Conservation (phyloP, 2,797 vertebrate species). For the Pteropus rufus region DNA sequence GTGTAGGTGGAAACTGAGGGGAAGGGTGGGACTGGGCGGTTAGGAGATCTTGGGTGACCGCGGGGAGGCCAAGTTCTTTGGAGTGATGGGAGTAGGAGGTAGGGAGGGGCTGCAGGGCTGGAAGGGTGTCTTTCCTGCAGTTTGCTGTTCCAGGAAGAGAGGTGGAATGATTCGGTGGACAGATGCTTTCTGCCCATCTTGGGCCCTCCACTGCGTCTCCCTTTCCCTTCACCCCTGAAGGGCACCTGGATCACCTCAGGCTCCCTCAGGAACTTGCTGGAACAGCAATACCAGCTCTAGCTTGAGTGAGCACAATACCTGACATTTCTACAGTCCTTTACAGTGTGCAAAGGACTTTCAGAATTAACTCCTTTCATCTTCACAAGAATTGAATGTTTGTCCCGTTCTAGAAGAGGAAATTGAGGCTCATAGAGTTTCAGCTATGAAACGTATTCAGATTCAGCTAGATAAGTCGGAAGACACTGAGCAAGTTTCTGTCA, state of each 20-base stretch:
- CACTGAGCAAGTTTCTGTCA: background rate
- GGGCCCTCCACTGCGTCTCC: background rate
- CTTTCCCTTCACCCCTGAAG: background rate
- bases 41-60: background rate
- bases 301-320: background rate
- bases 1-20: background rate
- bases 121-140: background rate
- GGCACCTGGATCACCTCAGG: background rate
- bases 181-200: background rate
- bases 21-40: background rate
- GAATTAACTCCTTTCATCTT: background rate
- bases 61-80: background rate
- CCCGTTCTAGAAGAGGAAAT: background rate
- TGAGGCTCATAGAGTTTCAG: background rate
- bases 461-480: background rate
- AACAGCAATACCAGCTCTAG: background rate
- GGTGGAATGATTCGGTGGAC: background rate
- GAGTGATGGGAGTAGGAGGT: background rate
- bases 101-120: background rate
- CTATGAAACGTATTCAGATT: background rate
- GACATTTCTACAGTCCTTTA: background rate
- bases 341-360: background rate
- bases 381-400: background rate
- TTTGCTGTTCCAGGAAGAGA: background rate
- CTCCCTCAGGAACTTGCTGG: background rate